Conservation (phyloP, 2,113 vertebrate species). For the Planiliza haematocheilus region DNA sequence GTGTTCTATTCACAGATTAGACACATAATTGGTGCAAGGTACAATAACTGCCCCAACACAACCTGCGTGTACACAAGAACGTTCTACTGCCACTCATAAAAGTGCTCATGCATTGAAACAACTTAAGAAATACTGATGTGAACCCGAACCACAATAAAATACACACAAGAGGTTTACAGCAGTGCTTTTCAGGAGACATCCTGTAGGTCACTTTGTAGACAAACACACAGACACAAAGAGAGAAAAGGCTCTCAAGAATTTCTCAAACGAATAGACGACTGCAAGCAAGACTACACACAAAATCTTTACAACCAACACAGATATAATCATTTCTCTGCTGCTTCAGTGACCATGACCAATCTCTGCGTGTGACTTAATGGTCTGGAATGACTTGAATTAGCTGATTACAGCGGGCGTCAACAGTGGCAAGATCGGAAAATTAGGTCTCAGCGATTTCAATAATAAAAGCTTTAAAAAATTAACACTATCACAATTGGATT, state of each 20-base stretch:
- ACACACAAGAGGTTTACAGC: slow-evolving; percentile 45
- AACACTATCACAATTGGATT: slow-evolving; percentile 81
- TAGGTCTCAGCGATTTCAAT: slow-evolving; percentile 82
- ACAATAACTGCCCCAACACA: slow-evolving; percentile 41
- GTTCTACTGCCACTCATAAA: slow-evolving; percentile 50
- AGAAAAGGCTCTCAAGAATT: slow-evolving; percentile 17
- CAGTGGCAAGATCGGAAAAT: slow-evolving; percentile 77
- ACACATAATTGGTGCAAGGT: slow-evolving; percentile 61
- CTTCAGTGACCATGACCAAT: slow-evolving; percentile 63
- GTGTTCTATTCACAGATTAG: slow-evolving; percentile 73
- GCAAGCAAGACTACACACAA: slow-evolving; percentile 10
- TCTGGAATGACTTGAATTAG: slow-evolving; percentile 79
- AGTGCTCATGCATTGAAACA: slow-evolving; percentile 15
- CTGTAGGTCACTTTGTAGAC: slow-evolving; percentile 24
- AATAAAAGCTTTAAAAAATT: slow-evolving; percentile 82
- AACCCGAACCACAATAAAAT: slow-evolving; percentile 32
- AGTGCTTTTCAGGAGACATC: slow-evolving; percentile 36
- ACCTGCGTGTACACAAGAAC: slow-evolving; percentile 8
- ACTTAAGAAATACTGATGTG: slow-evolving; percentile 19
- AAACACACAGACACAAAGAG: slow-evolving; percentile 1
- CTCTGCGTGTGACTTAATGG: slow-evolving; percentile 66
- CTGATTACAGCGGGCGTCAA: slow-evolving; percentile 71
- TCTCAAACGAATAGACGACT: slow-evolving; percentile 41
- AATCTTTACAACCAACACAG: slow-evolving; percentile 20
- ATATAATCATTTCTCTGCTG: slow-evolving; percentile 35